These are phyloP conservation scores for Pristiophorus japonicus DNA, from an alignment of 2,113 vertebrate species.

Conservation along the genomic window DNA sequence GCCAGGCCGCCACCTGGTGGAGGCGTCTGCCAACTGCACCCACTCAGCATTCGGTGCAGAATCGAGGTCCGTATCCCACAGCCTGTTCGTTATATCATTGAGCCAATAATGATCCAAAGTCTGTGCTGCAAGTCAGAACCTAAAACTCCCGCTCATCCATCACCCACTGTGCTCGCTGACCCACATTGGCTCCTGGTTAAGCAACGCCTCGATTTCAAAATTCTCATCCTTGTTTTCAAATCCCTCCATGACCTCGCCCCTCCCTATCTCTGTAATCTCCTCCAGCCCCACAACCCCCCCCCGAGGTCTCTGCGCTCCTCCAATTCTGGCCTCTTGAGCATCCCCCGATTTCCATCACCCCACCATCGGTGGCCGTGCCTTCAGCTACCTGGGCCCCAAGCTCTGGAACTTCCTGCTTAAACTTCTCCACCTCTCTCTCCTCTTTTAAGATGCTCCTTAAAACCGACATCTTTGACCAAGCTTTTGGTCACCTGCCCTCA, in stretches of 20 bases:
- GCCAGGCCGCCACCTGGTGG: neutral
- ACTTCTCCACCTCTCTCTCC: no score
- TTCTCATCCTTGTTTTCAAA: neutral
- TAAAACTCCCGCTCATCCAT: neutral
- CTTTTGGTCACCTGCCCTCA: neutral
- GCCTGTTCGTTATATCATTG: neutral
- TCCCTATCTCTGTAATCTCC: neutral
- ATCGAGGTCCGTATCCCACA: neutral
- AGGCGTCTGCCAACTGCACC: neutral
- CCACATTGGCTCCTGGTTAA: neutral
- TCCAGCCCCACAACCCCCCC: neutral
- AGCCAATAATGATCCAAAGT: neutral
- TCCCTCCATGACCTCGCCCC: neutral
- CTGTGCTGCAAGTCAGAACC: neutral
- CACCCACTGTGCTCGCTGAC: neutral
- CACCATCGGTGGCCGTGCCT: neutral
- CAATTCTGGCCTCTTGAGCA: neutral
- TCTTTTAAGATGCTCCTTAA: neutral
- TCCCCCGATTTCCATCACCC: neutral
- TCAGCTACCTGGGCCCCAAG: neutral
- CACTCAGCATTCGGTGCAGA: neutral
- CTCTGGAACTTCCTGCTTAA: neutral
- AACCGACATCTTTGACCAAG: neutral
- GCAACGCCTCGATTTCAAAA: neutral
- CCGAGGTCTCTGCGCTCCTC: neutral